phyloP scores from a whole-genome alignment of 2,888 invertebrate genomes.

The Endotricha flammealis region DNA sequence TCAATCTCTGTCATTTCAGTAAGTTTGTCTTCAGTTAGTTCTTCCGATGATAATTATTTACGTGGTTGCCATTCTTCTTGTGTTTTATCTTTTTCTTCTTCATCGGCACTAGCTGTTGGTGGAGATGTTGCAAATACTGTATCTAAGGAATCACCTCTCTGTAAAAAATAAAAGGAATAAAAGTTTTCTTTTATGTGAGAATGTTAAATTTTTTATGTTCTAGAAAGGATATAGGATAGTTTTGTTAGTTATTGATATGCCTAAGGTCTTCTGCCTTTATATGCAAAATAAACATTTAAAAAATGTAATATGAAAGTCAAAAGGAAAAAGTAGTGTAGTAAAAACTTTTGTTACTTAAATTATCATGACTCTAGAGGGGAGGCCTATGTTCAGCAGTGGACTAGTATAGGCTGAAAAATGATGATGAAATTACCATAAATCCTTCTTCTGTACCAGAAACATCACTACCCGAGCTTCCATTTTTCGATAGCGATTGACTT shows the following conservation, averaged over 20 bases:
- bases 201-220: no score
- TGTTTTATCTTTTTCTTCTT: slow-evolving; percentile 39
- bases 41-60: slow-evolving; percentile 35
- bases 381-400: no score
- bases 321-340: no score
- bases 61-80: slow-evolving; percentile 22
- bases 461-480: slow-evolving; percentile 67
- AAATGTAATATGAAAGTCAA: no score
- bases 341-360: no score
- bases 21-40: slow-evolving; percentile 59
- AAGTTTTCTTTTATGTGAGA: no score
- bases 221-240: no score
- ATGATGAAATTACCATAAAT: slow-evolving; percentile 54
- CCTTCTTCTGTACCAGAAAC: slow-evolving; percentile 64
- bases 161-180: slow-evolving; percentile 33
- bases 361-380: no score
- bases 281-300: no score
- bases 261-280: no score
- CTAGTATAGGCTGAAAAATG: no score
- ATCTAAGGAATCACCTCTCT: slow-evolving; percentile 83
- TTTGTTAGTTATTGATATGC: no score
- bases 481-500: slow-evolving; percentile 37
- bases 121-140: slow-evolving; percentile 82
- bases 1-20: slow-evolving; percentile 63
- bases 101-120: slow-evolving; percentile 56